Base-by-base conservation (phyloP, 2,113 vertebrate species). In the Pyxicephalus adspersus region DNA sequence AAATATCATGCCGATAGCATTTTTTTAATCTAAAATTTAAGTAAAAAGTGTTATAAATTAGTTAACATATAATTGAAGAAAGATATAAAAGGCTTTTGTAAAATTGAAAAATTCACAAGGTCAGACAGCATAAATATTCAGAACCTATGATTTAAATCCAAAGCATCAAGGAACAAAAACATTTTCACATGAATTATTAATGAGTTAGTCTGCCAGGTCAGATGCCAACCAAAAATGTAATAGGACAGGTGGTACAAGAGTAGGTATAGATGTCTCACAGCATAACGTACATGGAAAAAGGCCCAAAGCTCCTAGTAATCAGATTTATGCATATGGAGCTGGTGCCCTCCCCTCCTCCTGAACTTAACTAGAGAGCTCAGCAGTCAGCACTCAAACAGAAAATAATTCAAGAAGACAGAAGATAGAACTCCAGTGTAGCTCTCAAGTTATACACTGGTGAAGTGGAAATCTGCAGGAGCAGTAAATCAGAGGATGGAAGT, bases 161-260 rank as follows among this genome's bases (percentile, higher is more conserved):
- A 78, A 78, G 76, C 76, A 78, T 78, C 77, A 66, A 79, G 68
- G 77, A 79, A 60, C 77, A 79, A 79, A 79, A 68, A 79, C 77
- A 68, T 79, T 70, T 58, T 16, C n/a, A 23, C 26, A 79, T 79
- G 54, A 79, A 79, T 79, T 70, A 79, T 79, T 60, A 68, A 79
- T 70, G 45, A 70, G 54, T 8, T 54, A 60, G 65, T 68, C 64
- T 64, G 50, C 52, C 64, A 34, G 77, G 77, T 79, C 77, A 70
- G 65, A 61, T 68, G 65, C 50, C 77, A 58, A 68, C 64, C 65
- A 50, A 70, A 78, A 70, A 79, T 70, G 31, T 79, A 70, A 60
- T 60, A 55, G 77, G 77, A 70, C 64, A 70, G 77, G 77, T 68
- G 54, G 23, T 18, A 29, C 15, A n/a, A 66, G 51, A 65, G 64